Base-by-base conservation (phyloP, 2,113 vertebrate genomes). In the Dermatemys mawii region DNA sequence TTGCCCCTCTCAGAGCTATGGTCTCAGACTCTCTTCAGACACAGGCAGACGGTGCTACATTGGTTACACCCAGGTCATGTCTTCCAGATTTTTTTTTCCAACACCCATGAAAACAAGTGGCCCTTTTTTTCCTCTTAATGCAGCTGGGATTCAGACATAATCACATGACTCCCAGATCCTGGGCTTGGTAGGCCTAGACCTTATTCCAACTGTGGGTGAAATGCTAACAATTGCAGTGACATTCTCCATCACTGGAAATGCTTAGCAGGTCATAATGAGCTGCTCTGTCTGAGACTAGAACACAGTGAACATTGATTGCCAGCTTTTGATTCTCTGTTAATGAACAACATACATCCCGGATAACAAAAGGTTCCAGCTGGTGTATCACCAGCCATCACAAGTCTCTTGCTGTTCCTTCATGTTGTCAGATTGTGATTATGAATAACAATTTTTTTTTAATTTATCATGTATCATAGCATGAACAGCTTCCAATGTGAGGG, bases 81-180 rank as follows among this genome's bases (percentile, higher is more conserved):
- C 75, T 50, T 26, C 27, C 29, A 84, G 13, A 78, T 27, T 89
- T 89, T 78, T 24, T 54, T 86, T 81, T n/a, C n/a, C 89, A 82
- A 22, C 55, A 75, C 8, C 17, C 9, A 11, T 57, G 44, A 90
- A 81, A 60, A 29, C 55, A 60, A 60, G 55, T 57, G 76, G 27
- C 53, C 78, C 19, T n/a, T 9, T 13, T 11, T 81, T 32, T 4
- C 38, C 82, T 67, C 16, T 67, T n/a, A n/a, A 9, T 90, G 49
- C 57, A 83, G 80, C 50, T 96, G 0, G 0, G 35, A n/a, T n/a
- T 38, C 70, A 89, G 80, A 81, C 32, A 32, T 76, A 44, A 35
- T 57, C 17, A n/a, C 50, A 22, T 88, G 57, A 83, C 70, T 85
- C 70, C 86, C 89, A 90, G 41, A 86, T 75, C 57, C 22, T 81